A percentile compares a stretch with the other conserved stretches of the same genome.
Conservation (phyloP, 2,888 invertebrate genomes). For the Netelia virgata region DNA sequence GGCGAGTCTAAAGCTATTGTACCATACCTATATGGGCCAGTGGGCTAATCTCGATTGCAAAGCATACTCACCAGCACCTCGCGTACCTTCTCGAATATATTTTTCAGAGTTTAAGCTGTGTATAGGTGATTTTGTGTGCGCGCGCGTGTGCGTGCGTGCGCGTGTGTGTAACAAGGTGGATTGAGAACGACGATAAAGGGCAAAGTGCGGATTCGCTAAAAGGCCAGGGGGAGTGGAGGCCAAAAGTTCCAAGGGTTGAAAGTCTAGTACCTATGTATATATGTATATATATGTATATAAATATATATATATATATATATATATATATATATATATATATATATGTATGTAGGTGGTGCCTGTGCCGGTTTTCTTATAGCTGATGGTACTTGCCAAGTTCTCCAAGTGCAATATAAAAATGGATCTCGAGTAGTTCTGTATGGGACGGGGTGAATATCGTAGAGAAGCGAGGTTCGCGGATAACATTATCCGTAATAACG, state of each 20-base stretch:
- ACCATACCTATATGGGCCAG: not conserved
- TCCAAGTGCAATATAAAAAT: slow-evolving; percentile 21
- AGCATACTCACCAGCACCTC: not conserved
- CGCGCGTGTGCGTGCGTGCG: too few relatives aligned
- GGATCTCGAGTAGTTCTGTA: slow-evolving; percentile 1
- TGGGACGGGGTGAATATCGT: not conserved
- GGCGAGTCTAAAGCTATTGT: slow-evolving; percentile 34
- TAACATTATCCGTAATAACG: slow-evolving; percentile 4
- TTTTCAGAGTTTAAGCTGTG: not conserved
- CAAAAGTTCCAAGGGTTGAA: slow-evolving; percentile 46
- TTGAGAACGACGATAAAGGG: slow-evolving; percentile 49
- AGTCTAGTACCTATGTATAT: slow-evolving; percentile 24
- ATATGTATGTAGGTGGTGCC: not conserved
- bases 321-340: too few relatives aligned
- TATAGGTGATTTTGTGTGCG: not conserved
- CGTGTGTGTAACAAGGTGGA: slow-evolving; percentile 4
- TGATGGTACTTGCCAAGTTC: not conserved
- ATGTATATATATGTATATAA: too few relatives aligned
- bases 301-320: too few relatives aligned
- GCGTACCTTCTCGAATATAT: not conserved
- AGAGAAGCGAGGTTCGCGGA: not conserved
- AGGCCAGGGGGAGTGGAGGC: slow-evolving; percentile 8
- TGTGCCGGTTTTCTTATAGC: slow-evolving; percentile 17
- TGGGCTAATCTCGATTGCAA: slow-evolving; percentile 35
- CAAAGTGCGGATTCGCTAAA: slow-evolving; percentile 38